Evolutionary conservation across 1,140 invertebrate genomes (phyloP).

Genomic region (Schlechtendalia chinensis): DNA sequence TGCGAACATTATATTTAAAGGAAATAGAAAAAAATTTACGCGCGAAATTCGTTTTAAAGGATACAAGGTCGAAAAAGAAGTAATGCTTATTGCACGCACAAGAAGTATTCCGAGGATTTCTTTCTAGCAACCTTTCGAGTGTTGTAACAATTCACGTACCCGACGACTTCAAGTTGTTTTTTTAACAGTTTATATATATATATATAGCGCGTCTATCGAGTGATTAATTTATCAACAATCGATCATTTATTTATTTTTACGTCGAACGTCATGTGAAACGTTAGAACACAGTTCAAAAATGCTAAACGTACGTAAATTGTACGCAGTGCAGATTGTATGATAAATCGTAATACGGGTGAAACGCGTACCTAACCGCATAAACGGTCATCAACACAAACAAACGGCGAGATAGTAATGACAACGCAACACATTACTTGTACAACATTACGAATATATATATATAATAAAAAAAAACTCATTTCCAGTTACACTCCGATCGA

Average conservation of each 20-base stretch:
- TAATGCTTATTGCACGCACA: background rate
- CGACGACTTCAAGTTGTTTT: slow-evolving; percentile 8
- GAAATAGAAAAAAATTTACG: background rate
- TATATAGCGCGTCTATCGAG: background rate
- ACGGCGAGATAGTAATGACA: background rate
- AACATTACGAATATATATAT: no score
- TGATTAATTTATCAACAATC: slow-evolving; percentile 30
- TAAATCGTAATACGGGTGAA: background rate
- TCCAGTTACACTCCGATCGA: background rate
- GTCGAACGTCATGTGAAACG: background rate
- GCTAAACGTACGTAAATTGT: background rate
- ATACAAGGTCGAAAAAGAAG: slow-evolving; percentile 2
- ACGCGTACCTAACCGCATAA: no score
- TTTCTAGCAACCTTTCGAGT: slow-evolving; percentile 7
- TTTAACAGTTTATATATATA: background rate
- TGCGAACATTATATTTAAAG: no score
- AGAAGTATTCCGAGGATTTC: slow-evolving; percentile 10
- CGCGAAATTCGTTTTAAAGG: background rate
- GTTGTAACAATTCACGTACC: background rate
- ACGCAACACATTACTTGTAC: no score
- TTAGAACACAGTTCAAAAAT: background rate
- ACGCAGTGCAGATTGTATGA: no score
- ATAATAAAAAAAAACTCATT: background rate
- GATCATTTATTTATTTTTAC: no score
- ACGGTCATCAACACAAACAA: background rate